These are phyloP conservation scores for Agrilus biguttatus DNA, from an alignment of 2,888 invertebrate species.

Conservation along the genomic window DNA sequence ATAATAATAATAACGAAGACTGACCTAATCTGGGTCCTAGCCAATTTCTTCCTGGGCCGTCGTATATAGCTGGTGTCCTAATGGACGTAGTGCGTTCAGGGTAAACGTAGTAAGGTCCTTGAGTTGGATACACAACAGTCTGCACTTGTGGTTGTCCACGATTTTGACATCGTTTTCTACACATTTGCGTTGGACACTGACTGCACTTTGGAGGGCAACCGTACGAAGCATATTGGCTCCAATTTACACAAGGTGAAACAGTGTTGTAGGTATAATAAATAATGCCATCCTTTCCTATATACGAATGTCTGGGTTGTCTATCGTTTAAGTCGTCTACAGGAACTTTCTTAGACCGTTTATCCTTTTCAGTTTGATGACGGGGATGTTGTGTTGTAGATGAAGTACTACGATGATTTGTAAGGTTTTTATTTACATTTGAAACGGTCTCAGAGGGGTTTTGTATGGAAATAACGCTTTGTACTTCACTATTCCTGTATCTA, in stretches of 20 bases:
- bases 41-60: slow-evolving; percentile 9
- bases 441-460: no score
- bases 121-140: background rate
- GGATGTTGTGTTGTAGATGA: no score
- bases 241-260: slow-evolving; percentile 9
- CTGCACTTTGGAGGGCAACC: slow-evolving; percentile 4
- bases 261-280: slow-evolving; percentile 11
- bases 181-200: slow-evolving; percentile 6
- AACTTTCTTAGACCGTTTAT: no score
- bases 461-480: no score
- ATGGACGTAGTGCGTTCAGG: background rate
- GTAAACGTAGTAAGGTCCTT: slow-evolving; percentile 1
- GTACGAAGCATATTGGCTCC: slow-evolving; percentile 7
- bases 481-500: no score
- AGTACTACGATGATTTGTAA: no score
- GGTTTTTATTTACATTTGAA: no score
- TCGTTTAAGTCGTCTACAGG: slow-evolving; percentile 1
- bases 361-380: no score
- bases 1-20: background rate
- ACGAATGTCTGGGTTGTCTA: slow-evolving; percentile 12
- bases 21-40: slow-evolving; percentile 9
- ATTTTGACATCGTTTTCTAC: slow-evolving; percentile 6
- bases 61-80: slow-evolving; percentile 6
- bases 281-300: slow-evolving; percentile 10
- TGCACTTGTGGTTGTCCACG: slow-evolving; percentile 1